Base-by-base conservation (phyloP, 2,888 invertebrate species). In the Notocelia uddmanniana region DNA sequence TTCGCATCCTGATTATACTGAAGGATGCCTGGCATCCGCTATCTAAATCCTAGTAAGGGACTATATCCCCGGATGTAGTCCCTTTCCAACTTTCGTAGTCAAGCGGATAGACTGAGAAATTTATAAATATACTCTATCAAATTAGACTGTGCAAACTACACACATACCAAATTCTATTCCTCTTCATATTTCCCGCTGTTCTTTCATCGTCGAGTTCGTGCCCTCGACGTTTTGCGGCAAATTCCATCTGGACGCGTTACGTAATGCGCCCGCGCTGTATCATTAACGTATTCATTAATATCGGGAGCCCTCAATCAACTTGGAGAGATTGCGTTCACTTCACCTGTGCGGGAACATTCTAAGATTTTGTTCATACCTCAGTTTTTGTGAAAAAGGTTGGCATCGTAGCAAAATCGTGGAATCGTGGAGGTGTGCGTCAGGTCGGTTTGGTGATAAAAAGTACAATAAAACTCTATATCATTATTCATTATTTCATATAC, bases 241-340 rank as follows among this genome's bases (percentile, higher is more conserved):
- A 57, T 50, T 59, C 52, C 59, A 41, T 60, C 54, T 55, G 69
- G 50, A 69, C 66, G 66, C 52, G 71, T 71, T 71, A 60, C 71
- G 71, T 54, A 71, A 71, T 19, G 31, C 48, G 52, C 41, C 9
- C n/a, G 64, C 52, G 52, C 66, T 60, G 34, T 67, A 60, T 60
- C 71, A 72, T 72, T 72, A 72, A 60, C 67, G 68, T 55, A 48
- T 68, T 62, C 68, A 62, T 68, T 68, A 72, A 68, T 72, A 72
- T 72, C 62, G 60, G 67, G 67, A 68, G 62, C 21, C 57, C 41
- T 57, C 66, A 45, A 45, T 67, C 57, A 67, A 67, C 66, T 54
- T 57, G 64, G 5, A n/a, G n/a, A n/a, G n/a, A 21, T 23, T 52
- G 50, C 31, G 64, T 64, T 52, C 52, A 63, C 50, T 52, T 50